A percentile compares a stretch with the other conserved stretches of the same genome.
phyloP scores from a whole-genome alignment of 2,797 vertebrate species.

The Anolis apletophallus region DNA sequence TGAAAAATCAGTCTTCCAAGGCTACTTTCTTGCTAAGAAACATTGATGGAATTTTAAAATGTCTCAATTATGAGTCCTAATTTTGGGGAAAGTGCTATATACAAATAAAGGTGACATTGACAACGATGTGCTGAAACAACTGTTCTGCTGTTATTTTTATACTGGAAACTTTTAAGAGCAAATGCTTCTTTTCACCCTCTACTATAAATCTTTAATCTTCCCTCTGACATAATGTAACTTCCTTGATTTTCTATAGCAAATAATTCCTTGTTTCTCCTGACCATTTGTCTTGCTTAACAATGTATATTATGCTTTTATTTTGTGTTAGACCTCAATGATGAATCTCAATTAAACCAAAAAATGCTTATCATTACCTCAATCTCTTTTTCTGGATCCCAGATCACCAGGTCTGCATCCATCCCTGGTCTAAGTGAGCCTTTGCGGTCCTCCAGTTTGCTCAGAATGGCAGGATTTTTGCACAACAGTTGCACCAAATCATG shows the following conservation, averaged over 20 bases:
- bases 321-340: too few species aligned
- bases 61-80: neutral
- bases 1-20: neutral
- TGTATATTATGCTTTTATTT: neutral
- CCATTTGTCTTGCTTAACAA: neutral
- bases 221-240: neutral
- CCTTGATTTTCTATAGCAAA: neutral
- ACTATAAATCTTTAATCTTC: neutral
- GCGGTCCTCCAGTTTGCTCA: slow-evolving; percentile 78
- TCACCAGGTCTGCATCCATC: slow-evolving; percentile 85
- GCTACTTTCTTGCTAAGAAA: neutral
- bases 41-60: neutral
- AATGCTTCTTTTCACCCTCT: neutral
- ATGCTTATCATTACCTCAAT: slow-evolving; percentile 76
- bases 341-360: neutral
- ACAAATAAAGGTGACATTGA: too few species aligned
- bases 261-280: neutral
- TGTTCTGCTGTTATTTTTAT: neutral
- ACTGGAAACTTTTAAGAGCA: neutral
- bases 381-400: slow-evolving; percentile 87
- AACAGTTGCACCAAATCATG: slow-evolving; percentile 81
- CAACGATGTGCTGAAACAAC: neutral
- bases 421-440: slow-evolving; percentile 82
- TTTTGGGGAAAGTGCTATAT: too few species aligned
- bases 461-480: slow-evolving; percentile 80